phyloP scores from a whole-genome alignment of 2,113 vertebrate species.

The Cochlearius cochlearius region DNA sequence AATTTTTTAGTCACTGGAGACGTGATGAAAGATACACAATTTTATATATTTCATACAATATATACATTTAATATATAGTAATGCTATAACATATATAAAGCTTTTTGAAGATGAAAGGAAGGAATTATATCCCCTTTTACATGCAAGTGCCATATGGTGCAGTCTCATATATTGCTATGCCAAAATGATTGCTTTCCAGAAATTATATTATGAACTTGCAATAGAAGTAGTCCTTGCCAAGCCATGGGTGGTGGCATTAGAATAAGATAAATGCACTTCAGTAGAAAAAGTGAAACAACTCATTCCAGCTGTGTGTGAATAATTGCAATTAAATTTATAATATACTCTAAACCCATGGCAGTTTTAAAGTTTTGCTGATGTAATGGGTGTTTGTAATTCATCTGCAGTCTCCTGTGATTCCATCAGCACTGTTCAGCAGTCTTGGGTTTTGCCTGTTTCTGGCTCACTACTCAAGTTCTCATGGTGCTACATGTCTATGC shows the following conservation, averaged over 20 bases:
- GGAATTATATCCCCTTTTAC: neutral
- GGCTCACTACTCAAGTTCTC: neutral
- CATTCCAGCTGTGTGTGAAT: neutral
- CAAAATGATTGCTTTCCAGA: neutral
- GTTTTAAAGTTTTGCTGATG: neutral
- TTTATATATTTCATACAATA: neutral
- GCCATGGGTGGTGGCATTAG: neutral
- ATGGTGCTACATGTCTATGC: accelerated
- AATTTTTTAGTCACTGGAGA: neutral
- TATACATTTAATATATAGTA: neutral
- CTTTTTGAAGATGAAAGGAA: neutral
- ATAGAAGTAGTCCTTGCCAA: neutral
- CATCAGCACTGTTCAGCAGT: neutral
- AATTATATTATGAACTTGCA: neutral
- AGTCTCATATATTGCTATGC: neutral
- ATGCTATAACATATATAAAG: neutral
- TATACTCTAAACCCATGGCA: neutral
- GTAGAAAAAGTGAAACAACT: neutral
- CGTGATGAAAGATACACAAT: neutral
- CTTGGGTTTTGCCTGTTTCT: neutral
- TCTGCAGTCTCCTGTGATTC: neutral
- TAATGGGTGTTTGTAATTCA: neutral
- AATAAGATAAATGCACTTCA: neutral
- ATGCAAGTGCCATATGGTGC: neutral
- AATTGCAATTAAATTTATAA: neutral